Base-by-base conservation (phyloP, 2,113 vertebrate species). In the Ciconia maguari region DNA sequence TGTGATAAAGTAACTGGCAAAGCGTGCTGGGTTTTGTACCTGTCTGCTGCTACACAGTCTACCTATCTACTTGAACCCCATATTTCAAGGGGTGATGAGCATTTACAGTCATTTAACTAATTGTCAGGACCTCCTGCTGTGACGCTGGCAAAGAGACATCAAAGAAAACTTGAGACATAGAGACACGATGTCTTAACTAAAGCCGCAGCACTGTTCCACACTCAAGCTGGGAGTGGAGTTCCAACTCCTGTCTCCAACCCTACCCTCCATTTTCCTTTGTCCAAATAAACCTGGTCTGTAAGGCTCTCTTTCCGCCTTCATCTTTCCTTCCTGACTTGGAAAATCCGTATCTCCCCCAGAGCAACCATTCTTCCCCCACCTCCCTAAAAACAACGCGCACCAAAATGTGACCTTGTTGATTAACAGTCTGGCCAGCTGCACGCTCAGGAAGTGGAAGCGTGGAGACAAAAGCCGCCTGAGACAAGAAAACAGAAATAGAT, bases 401-500 rank as follows among this genome's bases (percentile, higher is more conserved):
- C 88, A 64, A 70, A 90, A 49, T 0, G 65, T 86, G 96, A 93
- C 94, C 91, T 87, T 68, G 72, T 29, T 91, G 92, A 83, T 71
- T 24, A 83, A 34, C 61, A 38, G 42, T 6, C 25, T 3, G 2
- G 69, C 46, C 94, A 97, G 95, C 96, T 97, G 95, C 93, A 66
- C 2, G 8, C 83, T 83, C 95, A 93, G 96, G 96, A 97, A 97
- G 94, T 81, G 94, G 95, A 91, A 91, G 85, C 7, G 2, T 2
- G 4, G 87, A 80, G 94, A 95, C 95, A 97, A 97, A 97, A 94
- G 48, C 81, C 6, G 41, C 72, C 81, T 13, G 89, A 96, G 80
- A 90, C 60, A 72, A 87, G 83, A 58, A 83, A 69, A 80, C 94
- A 95, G 89, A 96, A 96, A 95, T 68, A 96, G 95, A 96, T 94